Base-by-base conservation (phyloP, 2,888 invertebrate species). In the Choristoneura rosaceana region DNA sequence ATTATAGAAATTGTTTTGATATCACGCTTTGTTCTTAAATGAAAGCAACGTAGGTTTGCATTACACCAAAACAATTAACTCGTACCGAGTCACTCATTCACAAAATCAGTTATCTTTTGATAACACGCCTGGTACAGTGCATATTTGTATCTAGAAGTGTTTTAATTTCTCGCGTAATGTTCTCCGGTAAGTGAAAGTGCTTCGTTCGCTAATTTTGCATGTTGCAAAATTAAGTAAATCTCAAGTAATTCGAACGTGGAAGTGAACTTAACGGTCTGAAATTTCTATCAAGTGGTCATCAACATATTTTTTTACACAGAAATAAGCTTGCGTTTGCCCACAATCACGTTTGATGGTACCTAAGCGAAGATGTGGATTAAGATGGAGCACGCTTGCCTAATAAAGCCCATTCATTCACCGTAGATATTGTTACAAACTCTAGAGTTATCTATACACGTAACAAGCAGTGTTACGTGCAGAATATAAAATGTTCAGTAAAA, bases 21-120 rank as follows among this genome's bases (percentile, higher is more conserved):
- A 62, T 62, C 62, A 45, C 25, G 17, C 62, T 62, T 62, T 62
- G 62, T 62, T 62, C 62, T 25, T 25, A 34, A 59, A 59, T n/a
- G 55, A 55, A 55, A 55, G 55, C 55, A 55, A 55, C 25, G 55
- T 34, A 33, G 59, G 34, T 14, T 59, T 59, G 59, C 10, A 34
- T 59, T 59, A 59, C 59, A 62, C 45, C 62, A 62, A 45, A 62
- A 62, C 62, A 62, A 62, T 61, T 62, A 45, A 45, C 17, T 61
- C 12, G 17, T 12, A 7, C 45, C 25, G 45, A 25, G 12, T 62
- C 45, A 62, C 12, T n/a, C 38, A 38, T 60, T 62, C 7, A 62
- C 8, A 0, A 62, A 55, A 45, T 45, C 62, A 45, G 62, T 62
- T 25, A 62, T 25, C 25, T 45, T 45, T 62, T 62, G 45, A 12